A percentile compares a stretch with the other conserved stretches of the same genome.
Conservation (phyloP, 2,113 vertebrate species). For the Sorex araneus region DNA sequence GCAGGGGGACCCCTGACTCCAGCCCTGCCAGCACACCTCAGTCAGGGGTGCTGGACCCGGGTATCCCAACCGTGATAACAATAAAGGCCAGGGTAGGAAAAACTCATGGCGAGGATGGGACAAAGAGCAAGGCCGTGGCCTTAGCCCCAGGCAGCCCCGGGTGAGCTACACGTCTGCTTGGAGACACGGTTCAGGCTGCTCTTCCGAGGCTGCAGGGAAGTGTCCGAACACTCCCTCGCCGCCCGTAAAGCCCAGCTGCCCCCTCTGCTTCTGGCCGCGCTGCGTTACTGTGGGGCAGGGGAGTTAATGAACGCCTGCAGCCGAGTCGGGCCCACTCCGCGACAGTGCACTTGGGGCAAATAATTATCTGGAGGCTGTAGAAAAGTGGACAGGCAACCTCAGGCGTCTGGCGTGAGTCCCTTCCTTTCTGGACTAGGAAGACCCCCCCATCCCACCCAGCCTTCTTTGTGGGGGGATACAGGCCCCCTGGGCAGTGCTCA, state of each 20-base stretch:
- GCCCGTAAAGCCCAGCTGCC: neutral
- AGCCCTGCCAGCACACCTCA: no score
- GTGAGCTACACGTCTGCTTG: neutral
- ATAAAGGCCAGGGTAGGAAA: neutral
- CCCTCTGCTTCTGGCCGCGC: neutral
- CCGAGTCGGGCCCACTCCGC: no score
- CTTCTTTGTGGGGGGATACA: no score
- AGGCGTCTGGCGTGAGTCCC: neutral
- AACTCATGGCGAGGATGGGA: neutral
- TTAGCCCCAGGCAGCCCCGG: neutral
- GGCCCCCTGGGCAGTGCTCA: no score
- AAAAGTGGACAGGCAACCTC: neutral
- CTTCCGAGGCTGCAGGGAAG: neutral
- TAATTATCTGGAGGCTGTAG: neutral
- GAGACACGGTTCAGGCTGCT: neutral
- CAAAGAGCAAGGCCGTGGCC: neutral
- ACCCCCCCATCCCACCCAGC: no score
- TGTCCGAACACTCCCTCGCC: neutral
- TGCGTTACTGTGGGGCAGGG: neutral
- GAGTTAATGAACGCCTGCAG: neutral
- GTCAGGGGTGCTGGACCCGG: no score
- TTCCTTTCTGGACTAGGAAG: no score
- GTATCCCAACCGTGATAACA: no score
- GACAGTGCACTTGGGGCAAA: neutral
- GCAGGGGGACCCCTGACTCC: no score